Conservation (phyloP, 1,140 invertebrate genomes). For the Melitaea cinxia region DNA sequence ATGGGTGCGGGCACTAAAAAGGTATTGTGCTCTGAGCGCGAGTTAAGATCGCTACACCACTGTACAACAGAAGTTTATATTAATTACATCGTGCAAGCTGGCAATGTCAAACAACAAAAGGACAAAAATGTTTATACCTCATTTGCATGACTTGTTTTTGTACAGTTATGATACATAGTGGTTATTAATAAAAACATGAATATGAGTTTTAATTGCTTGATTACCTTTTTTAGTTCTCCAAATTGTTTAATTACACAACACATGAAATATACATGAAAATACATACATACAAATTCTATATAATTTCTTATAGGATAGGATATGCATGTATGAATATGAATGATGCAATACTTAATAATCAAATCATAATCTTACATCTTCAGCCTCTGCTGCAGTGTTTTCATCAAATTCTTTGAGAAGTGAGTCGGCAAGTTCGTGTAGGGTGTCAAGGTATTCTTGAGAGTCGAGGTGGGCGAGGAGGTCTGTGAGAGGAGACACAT, state of each 20-base stretch:
- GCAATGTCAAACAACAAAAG: not conserved
- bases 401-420: conserved; percentile 90
- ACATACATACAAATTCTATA: too few relatives aligned
- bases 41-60: not conserved
- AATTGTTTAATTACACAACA: too few relatives aligned
- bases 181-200: too few relatives aligned
- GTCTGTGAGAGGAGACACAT: conserved; percentile 91
- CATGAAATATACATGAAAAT: too few relatives aligned
- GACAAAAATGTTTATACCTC: not conserved
- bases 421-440: conserved; percentile 90
- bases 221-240: too few relatives aligned
- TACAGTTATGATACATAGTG: conserved; percentile 4
- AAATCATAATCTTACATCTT: conserved; percentile 81
- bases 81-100: not conserved
- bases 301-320: too few relatives aligned
- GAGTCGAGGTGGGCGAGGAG: conserved; percentile 86
- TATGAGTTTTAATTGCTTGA: too few relatives aligned
- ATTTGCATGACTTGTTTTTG: conserved; percentile 18
- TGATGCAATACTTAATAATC: not conserved
- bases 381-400: conserved; percentile 86
- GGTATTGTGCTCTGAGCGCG: too few relatives aligned
- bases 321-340: too few relatives aligned
- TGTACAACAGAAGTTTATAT: not conserved
- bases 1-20: too few relatives aligned
- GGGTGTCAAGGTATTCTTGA: conserved; percentile 85